These are phyloP conservation scores for Natrix natrix DNA, from an alignment of 2,797 vertebrate species.

Conservation along the genomic window DNA sequence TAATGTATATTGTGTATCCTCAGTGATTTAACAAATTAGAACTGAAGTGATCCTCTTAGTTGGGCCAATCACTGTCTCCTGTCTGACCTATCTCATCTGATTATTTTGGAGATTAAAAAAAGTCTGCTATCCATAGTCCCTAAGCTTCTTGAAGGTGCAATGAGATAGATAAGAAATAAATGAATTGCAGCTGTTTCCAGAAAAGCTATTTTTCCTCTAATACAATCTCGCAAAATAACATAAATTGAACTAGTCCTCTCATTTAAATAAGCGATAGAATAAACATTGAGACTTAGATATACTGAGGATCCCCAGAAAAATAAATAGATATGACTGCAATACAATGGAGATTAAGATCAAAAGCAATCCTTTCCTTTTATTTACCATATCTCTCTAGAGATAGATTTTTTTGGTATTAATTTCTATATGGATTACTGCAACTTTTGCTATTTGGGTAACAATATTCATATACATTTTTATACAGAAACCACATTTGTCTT, in stretches of 20 bases:
- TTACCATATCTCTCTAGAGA: background rate
- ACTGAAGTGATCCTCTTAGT: background rate
- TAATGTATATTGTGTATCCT: background rate
- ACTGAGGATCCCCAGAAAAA: background rate
- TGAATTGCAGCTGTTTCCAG: background rate
- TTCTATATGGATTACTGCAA: background rate
- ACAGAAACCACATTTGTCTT: background rate
- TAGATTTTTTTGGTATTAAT: background rate
- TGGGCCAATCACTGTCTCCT: background rate
- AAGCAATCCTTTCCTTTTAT: background rate
- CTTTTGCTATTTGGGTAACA: background rate
- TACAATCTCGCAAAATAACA: background rate
- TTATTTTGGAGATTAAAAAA: background rate
- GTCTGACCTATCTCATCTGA: background rate
- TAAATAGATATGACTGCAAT: background rate
- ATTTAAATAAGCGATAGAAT: background rate
- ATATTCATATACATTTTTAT: background rate
- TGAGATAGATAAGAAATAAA: background rate
- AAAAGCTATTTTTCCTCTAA: background rate
- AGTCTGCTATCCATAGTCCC: background rate
- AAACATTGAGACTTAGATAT: background rate
- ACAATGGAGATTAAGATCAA: background rate
- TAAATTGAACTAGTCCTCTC: background rate
- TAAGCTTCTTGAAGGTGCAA: background rate
- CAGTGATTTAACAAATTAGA: background rate